These are phyloP conservation scores for Acanthopleura granulata DNA, from an alignment of 2,888 invertebrate species.

Conservation along the genomic window DNA sequence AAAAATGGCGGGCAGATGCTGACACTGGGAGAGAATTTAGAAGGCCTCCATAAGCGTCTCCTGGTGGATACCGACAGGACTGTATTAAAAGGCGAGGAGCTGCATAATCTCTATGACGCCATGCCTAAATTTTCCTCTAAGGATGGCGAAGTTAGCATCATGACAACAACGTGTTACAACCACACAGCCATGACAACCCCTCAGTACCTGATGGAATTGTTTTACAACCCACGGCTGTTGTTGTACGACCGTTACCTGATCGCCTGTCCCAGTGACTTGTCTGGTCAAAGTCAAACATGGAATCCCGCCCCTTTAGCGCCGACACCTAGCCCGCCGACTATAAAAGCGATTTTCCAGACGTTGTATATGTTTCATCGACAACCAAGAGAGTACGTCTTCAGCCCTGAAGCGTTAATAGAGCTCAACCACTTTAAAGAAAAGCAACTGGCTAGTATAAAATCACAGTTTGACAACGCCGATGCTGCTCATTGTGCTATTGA, in stretches of 20 bases:
- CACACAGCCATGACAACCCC: conserved; percentile 36
- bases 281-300: conserved; percentile 20
- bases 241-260: conserved; percentile 34
- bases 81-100: background rate
- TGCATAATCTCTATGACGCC: conserved; percentile 32
- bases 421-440: conserved; percentile 37
- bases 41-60: conserved; percentile 28
- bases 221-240: conserved; percentile 30
- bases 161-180: conserved; percentile 29
- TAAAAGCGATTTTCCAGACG: conserved; percentile 30
- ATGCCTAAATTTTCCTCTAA: conserved; percentile 30
- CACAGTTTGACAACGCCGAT: conserved; percentile 36
- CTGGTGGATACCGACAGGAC: background rate
- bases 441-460: conserved; percentile 37
- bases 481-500: conserved; percentile 31
- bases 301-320: conserved; percentile 22
- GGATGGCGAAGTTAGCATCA: conserved; percentile 29
- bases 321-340: background rate
- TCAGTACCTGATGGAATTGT: conserved; percentile 32
- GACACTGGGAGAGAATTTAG: conserved; percentile 31
- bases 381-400: conserved; percentile 30
- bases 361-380: conserved; percentile 30
- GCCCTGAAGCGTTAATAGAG: conserved; percentile 35
- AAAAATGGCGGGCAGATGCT: conserved; percentile 33
- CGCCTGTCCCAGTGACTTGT: conserved; percentile 33